A percentile compares a stretch with the other conserved stretches of the same genome.
Conservation (phyloP, 2,113 vertebrate species). For the Lycaon pictus region DNA sequence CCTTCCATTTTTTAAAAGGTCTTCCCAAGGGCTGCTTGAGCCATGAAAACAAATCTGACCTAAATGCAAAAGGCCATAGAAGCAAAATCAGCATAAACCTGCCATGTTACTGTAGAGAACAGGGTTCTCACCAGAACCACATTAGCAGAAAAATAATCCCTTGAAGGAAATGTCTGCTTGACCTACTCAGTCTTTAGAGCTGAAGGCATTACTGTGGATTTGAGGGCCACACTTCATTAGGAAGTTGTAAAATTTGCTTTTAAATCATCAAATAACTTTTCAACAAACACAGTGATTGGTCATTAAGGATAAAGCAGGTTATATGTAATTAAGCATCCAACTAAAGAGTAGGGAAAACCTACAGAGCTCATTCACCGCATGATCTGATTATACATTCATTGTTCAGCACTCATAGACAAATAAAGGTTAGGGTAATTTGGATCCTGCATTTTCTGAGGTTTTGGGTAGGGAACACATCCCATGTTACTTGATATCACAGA, state of each 20-base stretch:
- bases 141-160: background rate
- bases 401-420: background rate
- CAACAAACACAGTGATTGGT: background rate
- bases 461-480: fast-evolving
- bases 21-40: slow-evolving; percentile 37
- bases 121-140: background rate
- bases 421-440: no score
- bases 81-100: slow-evolving; percentile 31
- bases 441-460: background rate
- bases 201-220: background rate
- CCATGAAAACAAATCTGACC: slow-evolving; percentile 45
- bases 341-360: background rate
- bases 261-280: slow-evolving; percentile 36
- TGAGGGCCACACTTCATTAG: background rate
- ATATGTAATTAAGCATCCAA: background rate
- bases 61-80: slow-evolving; percentile 38
- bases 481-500: slow-evolving; percentile 95
- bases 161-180: background rate
- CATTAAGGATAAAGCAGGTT: background rate
- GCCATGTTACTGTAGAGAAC: background rate
- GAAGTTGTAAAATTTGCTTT: slow-evolving; percentile 43
- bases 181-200: background rate
- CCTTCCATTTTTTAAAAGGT: background rate
- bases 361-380: fast-evolving
- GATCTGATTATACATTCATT: background rate